Evolutionary conservation across 2,888 invertebrate species (phyloP).

Genomic region (Helleia helle): DNA sequence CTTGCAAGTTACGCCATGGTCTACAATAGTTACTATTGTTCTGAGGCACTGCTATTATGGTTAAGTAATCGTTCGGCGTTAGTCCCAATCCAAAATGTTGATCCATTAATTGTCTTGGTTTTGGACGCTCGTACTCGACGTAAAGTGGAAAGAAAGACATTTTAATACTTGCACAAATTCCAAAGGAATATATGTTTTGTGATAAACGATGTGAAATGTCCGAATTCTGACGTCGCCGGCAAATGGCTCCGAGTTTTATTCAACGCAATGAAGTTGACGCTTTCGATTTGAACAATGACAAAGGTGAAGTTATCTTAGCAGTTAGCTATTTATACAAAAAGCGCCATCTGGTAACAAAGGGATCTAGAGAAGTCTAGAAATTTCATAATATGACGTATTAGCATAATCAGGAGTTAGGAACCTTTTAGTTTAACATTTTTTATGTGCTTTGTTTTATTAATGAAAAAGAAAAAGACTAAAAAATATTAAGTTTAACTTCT

Average conservation of each 20-base stretch:
- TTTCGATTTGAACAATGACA: background rate
- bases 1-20: slow-evolving; percentile 33
- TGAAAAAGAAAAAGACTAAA: background rate
- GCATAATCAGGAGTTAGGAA: slow-evolving; percentile 24
- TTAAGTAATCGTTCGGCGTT: slow-evolving; percentile 41
- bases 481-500: too few relatives aligned
- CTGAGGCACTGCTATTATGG: slow-evolving; percentile 38
- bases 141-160: slow-evolving; percentile 60
- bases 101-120: slow-evolving; percentile 28
- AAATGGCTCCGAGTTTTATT: background rate
- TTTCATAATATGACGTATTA: slow-evolving; percentile 23
- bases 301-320: background rate
- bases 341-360: slow-evolving; percentile 41
- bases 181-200: too few relatives aligned
- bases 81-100: slow-evolving; percentile 47
- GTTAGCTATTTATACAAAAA: slow-evolving; percentile 18
- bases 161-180: slow-evolving; percentile 18
- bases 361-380: slow-evolving; percentile 35
- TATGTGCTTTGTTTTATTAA: background rate
- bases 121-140: slow-evolving; percentile 34
- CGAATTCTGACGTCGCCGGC: background rate
- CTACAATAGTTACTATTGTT: slow-evolving; percentile 37
- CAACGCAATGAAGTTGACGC: background rate
- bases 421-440: slow-evolving; percentile 21
- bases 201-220: too few relatives aligned